Evolutionary conservation across 2,797 vertebrate species (phyloP).

Genomic region (Sphenopsis melanotis): DNA sequence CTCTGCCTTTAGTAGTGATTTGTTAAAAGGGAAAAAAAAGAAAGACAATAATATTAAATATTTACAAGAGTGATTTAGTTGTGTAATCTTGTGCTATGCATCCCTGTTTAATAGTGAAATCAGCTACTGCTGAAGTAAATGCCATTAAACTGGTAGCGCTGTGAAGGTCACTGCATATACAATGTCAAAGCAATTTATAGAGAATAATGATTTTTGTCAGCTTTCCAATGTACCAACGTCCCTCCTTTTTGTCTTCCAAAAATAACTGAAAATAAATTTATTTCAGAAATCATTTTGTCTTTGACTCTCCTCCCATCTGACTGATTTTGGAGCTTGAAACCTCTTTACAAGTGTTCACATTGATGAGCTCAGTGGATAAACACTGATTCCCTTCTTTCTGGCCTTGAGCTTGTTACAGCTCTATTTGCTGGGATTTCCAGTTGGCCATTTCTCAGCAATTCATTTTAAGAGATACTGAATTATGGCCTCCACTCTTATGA

Average conservation of each 20-base stretch:
- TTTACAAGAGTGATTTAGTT: slow-evolving; percentile 80
- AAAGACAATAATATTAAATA: slow-evolving; percentile 77
- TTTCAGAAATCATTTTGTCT: slow-evolving; percentile 42
- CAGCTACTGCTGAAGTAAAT: slow-evolving; percentile 73
- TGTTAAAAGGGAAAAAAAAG: slow-evolving; percentile 70
- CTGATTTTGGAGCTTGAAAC: neutral
- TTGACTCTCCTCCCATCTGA: slow-evolving; percentile 18
- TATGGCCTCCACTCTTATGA: neutral
- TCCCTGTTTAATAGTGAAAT: slow-evolving; percentile 75
- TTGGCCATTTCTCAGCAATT: slow-evolving; percentile 16
- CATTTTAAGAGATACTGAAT: slow-evolving; percentile 16
- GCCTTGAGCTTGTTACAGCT: slow-evolving; percentile 3
- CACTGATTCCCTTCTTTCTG: neutral
- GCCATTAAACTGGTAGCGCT: slow-evolving; percentile 64
- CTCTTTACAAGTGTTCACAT: slow-evolving; percentile 9
- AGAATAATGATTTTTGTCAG: slow-evolving; percentile 72
- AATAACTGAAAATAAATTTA: slow-evolving; percentile 64
- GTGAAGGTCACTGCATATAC: slow-evolving; percentile 72
- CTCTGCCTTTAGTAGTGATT: slow-evolving; percentile 73
- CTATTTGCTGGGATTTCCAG: neutral
- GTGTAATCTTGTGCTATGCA: slow-evolving; percentile 69
- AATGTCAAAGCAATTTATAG: slow-evolving; percentile 73
- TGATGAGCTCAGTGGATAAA: neutral
- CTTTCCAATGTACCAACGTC: slow-evolving; percentile 48
- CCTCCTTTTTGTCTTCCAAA: slow-evolving; percentile 53